Conservation (phyloP, 2,797 vertebrate genomes). For the Buphagus erythrorhynchus region DNA sequence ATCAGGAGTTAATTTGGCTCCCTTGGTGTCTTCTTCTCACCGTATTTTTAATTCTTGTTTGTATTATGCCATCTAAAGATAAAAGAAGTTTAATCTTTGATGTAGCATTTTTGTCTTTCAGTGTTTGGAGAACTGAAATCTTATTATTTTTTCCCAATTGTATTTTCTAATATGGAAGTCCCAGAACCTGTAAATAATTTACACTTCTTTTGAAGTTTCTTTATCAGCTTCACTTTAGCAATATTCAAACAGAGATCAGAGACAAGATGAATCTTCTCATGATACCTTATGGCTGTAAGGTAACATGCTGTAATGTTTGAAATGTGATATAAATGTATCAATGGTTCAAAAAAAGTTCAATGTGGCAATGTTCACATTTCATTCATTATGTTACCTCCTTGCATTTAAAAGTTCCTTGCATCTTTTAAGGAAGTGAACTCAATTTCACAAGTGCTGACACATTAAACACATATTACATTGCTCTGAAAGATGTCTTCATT, state of each 20-base stretch:
- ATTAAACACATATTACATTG: neutral
- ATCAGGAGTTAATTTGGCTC: neutral
- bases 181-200: slow-evolving; percentile 9
- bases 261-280: neutral
- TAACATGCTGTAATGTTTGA: neutral
- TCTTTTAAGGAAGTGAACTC: neutral
- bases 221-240: neutral
- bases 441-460: neutral
- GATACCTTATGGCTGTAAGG: neutral
- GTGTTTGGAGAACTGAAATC: neutral
- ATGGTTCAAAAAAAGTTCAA: neutral
- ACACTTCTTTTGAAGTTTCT: neutral
- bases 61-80: neutral
- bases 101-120: neutral
- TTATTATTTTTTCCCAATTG: neutral
- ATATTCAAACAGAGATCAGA: neutral
- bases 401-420: neutral
- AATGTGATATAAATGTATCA: neutral
- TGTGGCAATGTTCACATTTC: neutral
- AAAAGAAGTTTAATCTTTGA: neutral
- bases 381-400: neutral
- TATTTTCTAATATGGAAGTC: neutral
- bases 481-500: neutral
- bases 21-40: neutral
- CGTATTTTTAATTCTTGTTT: neutral